Evolutionary conservation across 1,140 invertebrate species (phyloP), one percentile per base, ranked within the genome.

Genomic region (Charaxes varanes): DNA sequence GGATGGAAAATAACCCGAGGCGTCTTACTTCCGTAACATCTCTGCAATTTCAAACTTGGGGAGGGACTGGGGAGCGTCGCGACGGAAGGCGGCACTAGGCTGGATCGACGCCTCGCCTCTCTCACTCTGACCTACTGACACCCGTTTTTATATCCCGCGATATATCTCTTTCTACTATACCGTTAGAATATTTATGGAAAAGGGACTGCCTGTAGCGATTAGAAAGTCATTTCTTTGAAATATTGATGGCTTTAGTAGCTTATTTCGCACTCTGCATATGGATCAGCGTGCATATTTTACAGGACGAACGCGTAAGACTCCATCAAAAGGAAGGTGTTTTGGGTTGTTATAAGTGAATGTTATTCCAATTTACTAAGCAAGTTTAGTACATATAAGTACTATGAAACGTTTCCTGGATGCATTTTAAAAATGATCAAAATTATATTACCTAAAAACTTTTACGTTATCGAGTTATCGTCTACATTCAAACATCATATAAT

Each of bases 171-270:
- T 61, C 55, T 56, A 50, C 52, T 45, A 47, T 55, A 43, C 58
- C 51, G 42, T 53, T 59, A 45, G 45, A 78, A 74, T 74, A 81
- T 81, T 78, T 77, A 78, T 72, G 61, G 58, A 47, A 44, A 32
- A 54, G 60, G 64, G 58, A 59, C 41, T 53, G 62, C 38, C n/a
- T 36, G 34, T 47, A 56, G 41, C 70, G 66, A 81, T 79, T 76
- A 79, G 64, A 73, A 79, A 68, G 62, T 56, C 65, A 59, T 77
- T 74, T 69, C 62, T 71, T 68, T 61, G 57, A 61, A 63, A 72
- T 66, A 76, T 78, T 68, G 70, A 70, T 48, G 49, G 45, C 40
- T 53, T 62, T 55, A 62, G 55, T 41, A 43, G 62, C 62, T 64
- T 59, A 67, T 53, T 63, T 55, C 48, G 53, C 57, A 41, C 51